Conservation (phyloP, 2,888 invertebrate genomes). For the Dermolepida albohirtum region DNA sequence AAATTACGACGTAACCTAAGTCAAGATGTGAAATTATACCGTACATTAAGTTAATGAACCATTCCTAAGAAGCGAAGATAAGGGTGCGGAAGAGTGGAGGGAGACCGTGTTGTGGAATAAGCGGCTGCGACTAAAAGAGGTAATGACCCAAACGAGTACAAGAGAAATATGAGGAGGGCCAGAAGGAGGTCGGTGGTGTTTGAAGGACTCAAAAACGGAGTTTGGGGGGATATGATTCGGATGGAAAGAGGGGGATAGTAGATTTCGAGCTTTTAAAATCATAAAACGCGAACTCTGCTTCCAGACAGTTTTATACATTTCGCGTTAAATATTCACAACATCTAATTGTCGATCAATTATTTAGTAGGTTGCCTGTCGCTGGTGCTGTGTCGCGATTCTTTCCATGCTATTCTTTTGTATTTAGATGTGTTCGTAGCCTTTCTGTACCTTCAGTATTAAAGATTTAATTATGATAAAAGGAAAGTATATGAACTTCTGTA, state of each 20-base stretch:
- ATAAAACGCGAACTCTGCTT: conserved; percentile 33
- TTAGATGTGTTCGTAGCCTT: no score
- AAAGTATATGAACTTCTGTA: no score
- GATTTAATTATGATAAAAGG: no score
- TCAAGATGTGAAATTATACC: conserved; percentile 40
- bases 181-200: no score
- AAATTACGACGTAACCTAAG: conserved; percentile 33
- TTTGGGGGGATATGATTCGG: no score
- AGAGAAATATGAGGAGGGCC: conserved; percentile 16
- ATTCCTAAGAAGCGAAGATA: conserved; percentile 42
- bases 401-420: background rate
- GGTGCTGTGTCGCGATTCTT: background rate
- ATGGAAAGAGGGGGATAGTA: background rate
- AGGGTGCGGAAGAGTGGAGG: conserved; percentile 10
- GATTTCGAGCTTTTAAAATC: conserved; percentile 34
- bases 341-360: conserved; percentile 52
- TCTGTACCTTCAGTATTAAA: no score
- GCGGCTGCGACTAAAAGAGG: conserved; percentile 37
- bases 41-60: conserved; percentile 47
- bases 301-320: conserved; percentile 37
- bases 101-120: conserved; percentile 35
- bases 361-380: conserved; percentile 35
- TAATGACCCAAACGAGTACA: conserved; percentile 39
- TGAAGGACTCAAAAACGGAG: no score
- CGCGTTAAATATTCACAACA: conserved; percentile 49